Evolutionary conservation across 1,140 invertebrate species (phyloP).

Genomic region (Aphelinus certus): DNA sequence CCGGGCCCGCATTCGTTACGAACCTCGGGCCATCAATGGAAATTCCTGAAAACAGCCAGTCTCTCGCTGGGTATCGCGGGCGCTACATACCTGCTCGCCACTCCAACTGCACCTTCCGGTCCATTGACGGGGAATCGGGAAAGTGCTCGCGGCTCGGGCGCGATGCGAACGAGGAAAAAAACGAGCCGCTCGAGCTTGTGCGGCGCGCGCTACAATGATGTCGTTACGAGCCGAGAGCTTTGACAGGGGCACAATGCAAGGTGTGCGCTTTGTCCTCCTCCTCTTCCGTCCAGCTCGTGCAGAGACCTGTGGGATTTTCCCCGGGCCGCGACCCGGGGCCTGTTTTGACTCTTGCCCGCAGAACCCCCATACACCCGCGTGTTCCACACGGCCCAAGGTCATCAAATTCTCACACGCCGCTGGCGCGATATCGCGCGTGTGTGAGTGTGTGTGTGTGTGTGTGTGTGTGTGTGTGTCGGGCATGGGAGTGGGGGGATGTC

Average conservation of each 20-base stretch:
- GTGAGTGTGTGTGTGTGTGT: neutral
- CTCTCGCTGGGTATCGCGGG: too few relatives aligned
- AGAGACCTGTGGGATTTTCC: conserved; percentile 36
- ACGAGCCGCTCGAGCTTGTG: conserved; percentile 41
- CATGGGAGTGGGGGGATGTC: neutral
- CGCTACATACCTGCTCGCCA: too few relatives aligned
- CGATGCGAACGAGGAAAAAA: conserved; percentile 31
- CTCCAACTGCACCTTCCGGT: conserved; percentile 40
- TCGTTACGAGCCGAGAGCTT: conserved; percentile 57
- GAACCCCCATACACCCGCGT: neutral
- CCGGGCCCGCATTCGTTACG: too few relatives aligned
- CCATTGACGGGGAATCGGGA: conserved; percentile 38
- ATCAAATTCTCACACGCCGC: conserved; percentile 20
- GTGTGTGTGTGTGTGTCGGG: neutral
- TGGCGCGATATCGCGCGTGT: neutral
- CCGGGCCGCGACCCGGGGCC: conserved; percentile 21
- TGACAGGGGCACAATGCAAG: conserved; percentile 59
- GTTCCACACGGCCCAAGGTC: neutral
- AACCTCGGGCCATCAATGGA: too few relatives aligned
- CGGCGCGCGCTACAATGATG: conserved; percentile 60
- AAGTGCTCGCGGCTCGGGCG: too few relatives aligned
- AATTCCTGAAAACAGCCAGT: too few relatives aligned
- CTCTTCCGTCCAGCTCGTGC: conserved; percentile 17
- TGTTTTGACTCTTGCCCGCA: conserved; percentile 50
- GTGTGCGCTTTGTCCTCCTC: conserved; percentile 52